Evolutionary conservation across 2,888 invertebrate species (phyloP).

Genomic region (Globia sparganii): DNA sequence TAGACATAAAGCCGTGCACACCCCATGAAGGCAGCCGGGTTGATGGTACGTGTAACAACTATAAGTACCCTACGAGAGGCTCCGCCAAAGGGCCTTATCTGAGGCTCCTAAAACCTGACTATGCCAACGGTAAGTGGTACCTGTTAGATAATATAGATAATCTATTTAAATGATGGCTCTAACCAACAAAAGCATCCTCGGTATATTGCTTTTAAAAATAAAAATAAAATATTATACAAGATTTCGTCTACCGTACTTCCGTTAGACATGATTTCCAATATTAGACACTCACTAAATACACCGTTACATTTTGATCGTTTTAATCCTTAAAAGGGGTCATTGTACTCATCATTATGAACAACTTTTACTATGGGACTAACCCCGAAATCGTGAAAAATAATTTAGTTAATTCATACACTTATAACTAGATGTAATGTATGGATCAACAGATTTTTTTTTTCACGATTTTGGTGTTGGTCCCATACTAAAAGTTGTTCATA

Average conservation of each 20-base stretch:
- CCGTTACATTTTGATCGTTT: too few relatives aligned
- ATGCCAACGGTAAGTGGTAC: constrained; percentile 72
- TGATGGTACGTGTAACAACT: constrained; percentile 83
- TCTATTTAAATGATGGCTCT: background rate
- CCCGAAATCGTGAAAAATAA: too few relatives aligned
- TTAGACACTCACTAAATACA: background rate
- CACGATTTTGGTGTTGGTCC: too few relatives aligned
- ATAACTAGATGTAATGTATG: too few relatives aligned
- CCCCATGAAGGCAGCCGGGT: constrained; percentile 82
- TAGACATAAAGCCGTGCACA: constrained; percentile 77
- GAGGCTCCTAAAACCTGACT: constrained; percentile 77
- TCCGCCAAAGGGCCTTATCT: constrained; percentile 80
- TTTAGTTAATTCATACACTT: too few relatives aligned
- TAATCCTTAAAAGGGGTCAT: too few relatives aligned
- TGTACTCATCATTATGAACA: too few relatives aligned
- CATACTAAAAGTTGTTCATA: too few relatives aligned
- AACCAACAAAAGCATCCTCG: background rate
- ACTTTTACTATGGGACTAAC: too few relatives aligned
- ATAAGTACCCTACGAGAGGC: constrained; percentile 77
- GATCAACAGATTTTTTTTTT: too few relatives aligned
- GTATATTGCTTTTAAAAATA: background rate
- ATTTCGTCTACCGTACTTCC: background rate
- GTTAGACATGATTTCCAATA: background rate
- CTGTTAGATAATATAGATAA: constrained; percentile 11
- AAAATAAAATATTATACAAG: background rate